phyloP scores from a whole-genome alignment of 2,113 vertebrate genomes.

The Polypterus bichir region DNA sequence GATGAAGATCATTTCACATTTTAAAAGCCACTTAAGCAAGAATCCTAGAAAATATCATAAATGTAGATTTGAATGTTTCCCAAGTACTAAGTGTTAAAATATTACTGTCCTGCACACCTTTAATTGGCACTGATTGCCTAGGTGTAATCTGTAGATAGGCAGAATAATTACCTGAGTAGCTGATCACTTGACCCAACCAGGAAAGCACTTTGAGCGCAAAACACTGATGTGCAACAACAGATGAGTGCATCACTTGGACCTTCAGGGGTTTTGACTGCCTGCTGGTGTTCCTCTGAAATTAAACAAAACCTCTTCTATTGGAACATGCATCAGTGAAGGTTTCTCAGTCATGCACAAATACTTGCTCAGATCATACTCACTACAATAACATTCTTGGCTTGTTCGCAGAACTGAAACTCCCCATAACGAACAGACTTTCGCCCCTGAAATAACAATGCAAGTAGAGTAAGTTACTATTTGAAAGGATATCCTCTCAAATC shows the following conservation, averaged over 20 bases:
- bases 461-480: background rate
- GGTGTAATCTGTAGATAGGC: too few species aligned
- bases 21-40: too few species aligned
- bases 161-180: conserved; percentile 71
- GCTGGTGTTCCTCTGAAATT: conserved; percentile 79
- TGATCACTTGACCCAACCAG: conserved; percentile 84
- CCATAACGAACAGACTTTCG: conserved; percentile 87
- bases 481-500: too few species aligned
- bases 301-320: background rate
- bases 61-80: too few species aligned
- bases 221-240: conserved; percentile 89
- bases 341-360: background rate
- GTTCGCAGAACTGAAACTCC: conserved; percentile 87
- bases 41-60: too few species aligned
- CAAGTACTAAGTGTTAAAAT: too few species aligned
- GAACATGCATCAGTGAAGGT: background rate
- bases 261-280: conserved; percentile 89
- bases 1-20: too few species aligned
- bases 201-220: conserved; percentile 82
- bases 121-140: too few species aligned
- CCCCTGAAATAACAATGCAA: conserved; percentile 48
- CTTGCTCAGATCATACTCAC: conserved; percentile 48
- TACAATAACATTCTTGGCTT: conserved; percentile 91
- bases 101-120: too few species aligned
- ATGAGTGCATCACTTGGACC: conserved; percentile 95